Evolutionary conservation across 2,888 invertebrate species (phyloP).

Genomic region (Andrena flavipes): DNA sequence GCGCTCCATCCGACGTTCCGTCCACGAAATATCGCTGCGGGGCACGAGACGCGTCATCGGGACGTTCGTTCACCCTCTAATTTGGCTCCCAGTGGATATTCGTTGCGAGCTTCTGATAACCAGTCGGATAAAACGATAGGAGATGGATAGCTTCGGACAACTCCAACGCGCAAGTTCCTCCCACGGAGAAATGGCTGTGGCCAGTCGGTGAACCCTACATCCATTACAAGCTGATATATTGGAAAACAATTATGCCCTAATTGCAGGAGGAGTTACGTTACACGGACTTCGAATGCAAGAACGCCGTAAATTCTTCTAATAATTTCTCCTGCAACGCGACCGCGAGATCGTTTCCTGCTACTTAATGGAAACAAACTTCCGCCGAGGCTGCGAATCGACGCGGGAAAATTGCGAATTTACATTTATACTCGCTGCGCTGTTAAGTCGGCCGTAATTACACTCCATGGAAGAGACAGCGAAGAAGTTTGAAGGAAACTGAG

Average conservation of each 20-base stretch:
- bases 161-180: too few relatives aligned
- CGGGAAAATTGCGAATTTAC: conserved; percentile 25
- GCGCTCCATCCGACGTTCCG: not conserved
- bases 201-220: too few relatives aligned
- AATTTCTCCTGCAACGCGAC: conserved; percentile 1
- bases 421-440: conserved; percentile 6
- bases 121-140: too few relatives aligned
- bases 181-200: too few relatives aligned
- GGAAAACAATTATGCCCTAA: conserved; percentile 66
- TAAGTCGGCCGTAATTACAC: not conserved
- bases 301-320: not conserved
- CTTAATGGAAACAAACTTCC: conserved; percentile 37
- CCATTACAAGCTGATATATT: conserved; percentile 39
- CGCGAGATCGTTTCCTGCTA: conserved; percentile 4
- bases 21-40: conserved; percentile 33
- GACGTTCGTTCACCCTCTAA: not conserved
- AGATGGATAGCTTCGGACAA: too few relatives aligned
- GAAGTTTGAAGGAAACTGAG: not conserved
- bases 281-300: conserved; percentile 8
- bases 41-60: not conserved
- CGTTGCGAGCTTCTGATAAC: too few relatives aligned
- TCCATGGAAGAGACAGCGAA: not conserved
- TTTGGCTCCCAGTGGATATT: not conserved
- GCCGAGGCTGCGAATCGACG: conserved; percentile 30
- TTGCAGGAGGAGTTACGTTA: conserved; percentile 41